Evolutionary conservation across 2,113 vertebrate genomes (phyloP).

Genomic region (Ciconia stormi): DNA sequence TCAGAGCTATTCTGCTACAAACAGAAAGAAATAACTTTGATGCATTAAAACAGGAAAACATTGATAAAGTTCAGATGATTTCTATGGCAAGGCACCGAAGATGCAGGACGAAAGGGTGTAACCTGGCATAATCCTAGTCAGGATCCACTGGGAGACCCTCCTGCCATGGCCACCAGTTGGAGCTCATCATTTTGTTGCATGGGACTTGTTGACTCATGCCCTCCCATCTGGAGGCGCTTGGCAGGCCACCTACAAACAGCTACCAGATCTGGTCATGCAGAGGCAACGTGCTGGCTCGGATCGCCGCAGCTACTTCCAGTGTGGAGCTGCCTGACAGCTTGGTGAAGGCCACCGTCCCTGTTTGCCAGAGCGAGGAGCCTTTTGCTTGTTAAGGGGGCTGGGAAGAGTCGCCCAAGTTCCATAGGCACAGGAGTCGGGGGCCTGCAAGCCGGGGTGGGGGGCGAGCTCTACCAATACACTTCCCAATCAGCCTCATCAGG

Average conservation of each 20-base stretch:
- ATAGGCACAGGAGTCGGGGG: not conserved
- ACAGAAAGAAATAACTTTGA: not conserved
- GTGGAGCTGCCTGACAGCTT: not conserved
- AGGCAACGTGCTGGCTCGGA: fast-evolving
- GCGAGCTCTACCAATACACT: not conserved
- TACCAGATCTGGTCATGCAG: not conserved
- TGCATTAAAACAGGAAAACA: not conserved
- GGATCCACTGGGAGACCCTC: not conserved
- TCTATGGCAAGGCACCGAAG: fast-evolving
- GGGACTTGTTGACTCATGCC: not conserved
- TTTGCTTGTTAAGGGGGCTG: not conserved
- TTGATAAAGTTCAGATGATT: not conserved
- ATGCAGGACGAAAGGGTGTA: not conserved
- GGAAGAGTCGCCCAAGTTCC: not conserved
- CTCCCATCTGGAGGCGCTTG: not conserved
- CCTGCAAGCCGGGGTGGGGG: fast-evolving
- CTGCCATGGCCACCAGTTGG: not conserved
- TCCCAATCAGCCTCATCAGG: not conserved
- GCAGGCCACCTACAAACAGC: not conserved
- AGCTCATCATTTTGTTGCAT: not conserved
- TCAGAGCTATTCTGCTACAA: not conserved
- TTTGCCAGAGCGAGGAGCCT: not conserved
- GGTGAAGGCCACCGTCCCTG: fast-evolving
- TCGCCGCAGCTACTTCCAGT: not conserved
- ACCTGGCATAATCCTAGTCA: not conserved